Evolutionary conservation across 2,888 invertebrate genomes (phyloP).

Genomic region (Cosmorhoe ocellata): DNA sequence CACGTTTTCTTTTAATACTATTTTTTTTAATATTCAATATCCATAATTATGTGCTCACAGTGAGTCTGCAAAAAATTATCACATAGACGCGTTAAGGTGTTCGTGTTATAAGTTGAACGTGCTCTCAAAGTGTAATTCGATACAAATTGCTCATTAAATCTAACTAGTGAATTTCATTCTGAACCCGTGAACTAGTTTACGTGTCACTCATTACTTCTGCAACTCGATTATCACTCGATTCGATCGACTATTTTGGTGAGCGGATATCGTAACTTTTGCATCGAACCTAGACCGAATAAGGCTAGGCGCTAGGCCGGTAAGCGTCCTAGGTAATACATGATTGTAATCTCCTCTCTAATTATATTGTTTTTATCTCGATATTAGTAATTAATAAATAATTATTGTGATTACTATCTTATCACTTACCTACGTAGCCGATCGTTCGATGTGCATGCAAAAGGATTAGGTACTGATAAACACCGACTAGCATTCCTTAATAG

Average conservation of each 20-base stretch:
- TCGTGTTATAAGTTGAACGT: constrained; percentile 35
- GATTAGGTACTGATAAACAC: constrained; percentile 10
- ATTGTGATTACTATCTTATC: constrained; percentile 14
- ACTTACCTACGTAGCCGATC: constrained; percentile 13
- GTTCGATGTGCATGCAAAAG: constrained; percentile 14
- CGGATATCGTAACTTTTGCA: too few relatives aligned
- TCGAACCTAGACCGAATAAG: too few relatives aligned
- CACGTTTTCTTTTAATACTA: too few relatives aligned
- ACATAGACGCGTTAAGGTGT: constrained; percentile 21
- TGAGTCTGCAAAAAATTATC: too few relatives aligned
- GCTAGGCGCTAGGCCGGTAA: too few relatives aligned
- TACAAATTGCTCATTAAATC: constrained; percentile 50
- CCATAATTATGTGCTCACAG: too few relatives aligned
- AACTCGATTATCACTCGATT: constrained; percentile 24
- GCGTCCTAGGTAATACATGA: too few relatives aligned
- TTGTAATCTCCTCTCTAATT: too few relatives aligned
- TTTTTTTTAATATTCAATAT: too few relatives aligned
- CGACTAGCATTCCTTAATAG: background rate
- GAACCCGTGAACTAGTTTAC: constrained; percentile 31
- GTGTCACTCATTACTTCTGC: constrained; percentile 35
- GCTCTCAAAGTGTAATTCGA: constrained; percentile 52
- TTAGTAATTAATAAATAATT: background rate
- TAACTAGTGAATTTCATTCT: constrained; percentile 42
- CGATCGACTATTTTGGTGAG: too few relatives aligned
- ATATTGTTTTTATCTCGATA: too few relatives aligned